These are phyloP conservation scores for Rhinopithecus roxellana DNA, from an alignment of 2,113 vertebrate species.

Conservation along the genomic window DNA sequence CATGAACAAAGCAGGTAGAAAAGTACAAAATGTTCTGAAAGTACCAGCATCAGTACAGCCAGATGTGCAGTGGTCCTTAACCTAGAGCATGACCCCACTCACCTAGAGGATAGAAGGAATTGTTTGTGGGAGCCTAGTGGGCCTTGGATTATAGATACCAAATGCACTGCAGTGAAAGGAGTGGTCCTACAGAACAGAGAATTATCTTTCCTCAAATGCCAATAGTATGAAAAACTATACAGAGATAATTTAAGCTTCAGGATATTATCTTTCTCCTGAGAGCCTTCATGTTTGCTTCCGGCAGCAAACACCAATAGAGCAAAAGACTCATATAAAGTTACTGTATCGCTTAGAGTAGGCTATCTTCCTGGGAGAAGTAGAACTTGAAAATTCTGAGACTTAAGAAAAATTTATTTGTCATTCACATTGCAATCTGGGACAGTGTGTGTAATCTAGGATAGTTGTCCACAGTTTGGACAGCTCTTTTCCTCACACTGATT, in stretches of 20 bases:
- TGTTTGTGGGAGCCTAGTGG: not conserved
- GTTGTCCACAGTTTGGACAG: not conserved
- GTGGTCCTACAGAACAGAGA: not conserved
- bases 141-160: not conserved
- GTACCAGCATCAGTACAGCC: not conserved
- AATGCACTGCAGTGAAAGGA: not conserved
- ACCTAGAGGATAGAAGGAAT: not conserved
- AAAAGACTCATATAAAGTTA: conserved; percentile 3
- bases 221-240: not conserved
- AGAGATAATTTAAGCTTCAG: not conserved
- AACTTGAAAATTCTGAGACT: not conserved
- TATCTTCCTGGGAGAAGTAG: not conserved
- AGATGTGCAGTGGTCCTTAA: not conserved
- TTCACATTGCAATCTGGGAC: not conserved
- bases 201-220: not conserved
- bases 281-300: conserved; percentile 11
- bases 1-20: not conserved
- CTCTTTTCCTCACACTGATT: not conserved
- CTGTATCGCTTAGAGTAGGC: not conserved
- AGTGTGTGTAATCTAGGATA: not conserved
- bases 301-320: not conserved
- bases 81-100: not conserved
- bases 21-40: not conserved
- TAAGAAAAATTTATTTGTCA: not conserved
- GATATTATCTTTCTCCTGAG: conserved; percentile 14